Percentiles rank a stretch among this genome's conserved stretches.
Conservation (phyloP, 2,113 vertebrate genomes). For the Hymenochirus boettgeri region DNA sequence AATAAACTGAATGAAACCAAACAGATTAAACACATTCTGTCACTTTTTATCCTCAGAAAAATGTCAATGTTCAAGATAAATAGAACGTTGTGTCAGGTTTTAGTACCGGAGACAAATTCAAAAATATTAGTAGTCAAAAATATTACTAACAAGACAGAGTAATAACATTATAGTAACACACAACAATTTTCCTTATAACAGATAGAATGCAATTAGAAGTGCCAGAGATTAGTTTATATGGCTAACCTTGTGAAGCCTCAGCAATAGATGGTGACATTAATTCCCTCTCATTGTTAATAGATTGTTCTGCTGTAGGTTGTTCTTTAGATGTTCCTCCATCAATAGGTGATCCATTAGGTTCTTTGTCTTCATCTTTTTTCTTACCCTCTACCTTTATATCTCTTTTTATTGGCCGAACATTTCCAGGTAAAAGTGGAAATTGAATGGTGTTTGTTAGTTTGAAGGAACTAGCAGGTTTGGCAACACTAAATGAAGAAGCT, state of each 20-base stretch:
- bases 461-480: constrained; percentile 64
- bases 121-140: too few species aligned
- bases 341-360: constrained; percentile 42
- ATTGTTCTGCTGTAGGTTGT: constrained; percentile 43
- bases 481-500: constrained; percentile 67
- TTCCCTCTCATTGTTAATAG: constrained; percentile 43
- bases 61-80: too few species aligned
- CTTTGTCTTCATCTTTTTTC: constrained; percentile 55
- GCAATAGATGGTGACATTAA: neutral
- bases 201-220: too few species aligned
- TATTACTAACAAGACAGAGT: too few species aligned
- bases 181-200: too few species aligned
- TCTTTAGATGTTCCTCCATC: constrained; percentile 44
- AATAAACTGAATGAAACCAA: too few species aligned
- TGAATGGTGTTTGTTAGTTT: constrained; percentile 55
- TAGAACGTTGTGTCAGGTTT: too few species aligned
- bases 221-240: too few species aligned
- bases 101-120: too few species aligned
- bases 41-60: too few species aligned
- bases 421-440: constrained; percentile 73
- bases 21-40: too few species aligned
- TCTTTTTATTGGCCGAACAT: constrained; percentile 75
- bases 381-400: constrained; percentile 59
- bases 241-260: constrained; percentile 54
- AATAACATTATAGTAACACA: too few species aligned